Percentiles rank a stretch among this genome's conserved stretches.
Evolutionary conservation across 2,113 vertebrate species (phyloP).

Genomic region (Tragelaphus scriptus): DNA sequence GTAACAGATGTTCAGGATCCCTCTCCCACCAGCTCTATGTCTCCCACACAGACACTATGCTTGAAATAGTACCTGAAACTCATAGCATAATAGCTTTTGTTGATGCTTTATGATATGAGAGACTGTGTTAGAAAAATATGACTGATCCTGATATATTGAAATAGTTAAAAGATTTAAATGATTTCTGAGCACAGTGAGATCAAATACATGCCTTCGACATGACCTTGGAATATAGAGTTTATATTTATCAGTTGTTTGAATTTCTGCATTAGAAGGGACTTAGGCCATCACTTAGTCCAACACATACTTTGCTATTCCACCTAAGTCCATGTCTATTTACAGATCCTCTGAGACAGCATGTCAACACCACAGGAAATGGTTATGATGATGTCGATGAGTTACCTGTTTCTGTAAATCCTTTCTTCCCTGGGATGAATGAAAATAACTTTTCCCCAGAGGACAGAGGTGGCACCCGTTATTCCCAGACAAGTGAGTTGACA

Average conservation of each 20-base stretch:
- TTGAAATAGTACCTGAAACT: background rate
- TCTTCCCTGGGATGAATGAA: background rate
- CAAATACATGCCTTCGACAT: background rate
- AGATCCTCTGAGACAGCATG: background rate
- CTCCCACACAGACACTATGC: background rate
- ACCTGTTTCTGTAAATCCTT: background rate
- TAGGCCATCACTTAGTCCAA: background rate
- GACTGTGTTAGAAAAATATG: background rate
- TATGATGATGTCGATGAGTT: constrained; percentile 18
- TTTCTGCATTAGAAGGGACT: background rate
- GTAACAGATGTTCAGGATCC: background rate
- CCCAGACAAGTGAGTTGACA: background rate
- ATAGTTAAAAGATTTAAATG: background rate
- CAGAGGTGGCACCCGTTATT: background rate
- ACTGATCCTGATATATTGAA: background rate
- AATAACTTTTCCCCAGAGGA: background rate
- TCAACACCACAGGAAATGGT: background rate
- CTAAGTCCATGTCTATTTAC: background rate
- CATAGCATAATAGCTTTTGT: background rate
- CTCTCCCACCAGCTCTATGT: background rate
- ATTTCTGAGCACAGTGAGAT: background rate
- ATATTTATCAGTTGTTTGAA: background rate
- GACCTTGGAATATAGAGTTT: background rate
- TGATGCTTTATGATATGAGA: background rate
- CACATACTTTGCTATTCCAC: background rate